These are phyloP conservation scores for Elgaria multicarinata DNA, from an alignment of 2,113 vertebrate species.

Conservation along the genomic window DNA sequence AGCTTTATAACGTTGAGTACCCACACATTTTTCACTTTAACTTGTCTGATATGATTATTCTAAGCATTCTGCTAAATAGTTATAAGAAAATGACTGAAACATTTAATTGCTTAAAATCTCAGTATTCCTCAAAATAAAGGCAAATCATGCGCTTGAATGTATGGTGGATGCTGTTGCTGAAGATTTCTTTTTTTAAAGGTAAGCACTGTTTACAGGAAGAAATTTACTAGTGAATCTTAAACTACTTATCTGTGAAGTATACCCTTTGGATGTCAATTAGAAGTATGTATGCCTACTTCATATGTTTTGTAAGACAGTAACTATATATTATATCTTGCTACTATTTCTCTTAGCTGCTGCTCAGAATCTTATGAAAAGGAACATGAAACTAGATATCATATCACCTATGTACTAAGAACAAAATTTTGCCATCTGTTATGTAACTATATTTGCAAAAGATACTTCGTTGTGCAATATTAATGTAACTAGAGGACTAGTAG, in stretches of 20 bases:
- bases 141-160: neutral
- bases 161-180: neutral
- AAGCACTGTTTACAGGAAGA: neutral
- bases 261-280: neutral
- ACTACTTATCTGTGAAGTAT: neutral
- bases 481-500: neutral
- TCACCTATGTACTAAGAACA: neutral
- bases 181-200: slow-evolving; percentile 5
- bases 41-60: neutral
- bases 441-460: neutral
- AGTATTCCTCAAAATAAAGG: slow-evolving; percentile 6
- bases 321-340: neutral
- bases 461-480: neutral
- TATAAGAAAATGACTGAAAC: neutral
- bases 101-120: slow-evolving; percentile 1
- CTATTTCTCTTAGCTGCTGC: neutral
- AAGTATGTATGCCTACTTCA: neutral
- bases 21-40: neutral
- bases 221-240: neutral
- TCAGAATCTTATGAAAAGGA: neutral
- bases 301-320: neutral
- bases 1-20: neutral
- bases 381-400: neutral
- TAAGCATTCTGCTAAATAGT: slow-evolving; percentile 29
- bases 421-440: neutral